Evolutionary conservation across 2,797 vertebrate genomes (phyloP).

Genomic region (Argya squamiceps): DNA sequence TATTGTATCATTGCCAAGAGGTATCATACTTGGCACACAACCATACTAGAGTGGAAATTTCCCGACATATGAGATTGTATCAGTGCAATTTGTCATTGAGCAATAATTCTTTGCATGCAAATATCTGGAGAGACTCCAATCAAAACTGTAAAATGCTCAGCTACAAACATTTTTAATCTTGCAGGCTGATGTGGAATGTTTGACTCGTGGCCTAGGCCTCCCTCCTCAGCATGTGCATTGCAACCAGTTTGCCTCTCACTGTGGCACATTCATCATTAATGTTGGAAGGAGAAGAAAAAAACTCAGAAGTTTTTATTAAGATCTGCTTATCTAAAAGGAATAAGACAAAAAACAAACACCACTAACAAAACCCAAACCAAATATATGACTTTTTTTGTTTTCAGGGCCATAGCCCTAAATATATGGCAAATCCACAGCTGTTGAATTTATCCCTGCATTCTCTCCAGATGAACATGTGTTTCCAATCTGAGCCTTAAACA

Average conservation of each 20-base stretch:
- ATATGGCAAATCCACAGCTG: background rate
- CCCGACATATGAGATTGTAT: background rate
- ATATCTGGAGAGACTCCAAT: slow-evolving; percentile 24
- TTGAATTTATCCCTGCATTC: background rate
- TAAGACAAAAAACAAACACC: background rate
- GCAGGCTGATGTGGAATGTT: slow-evolving; percentile 15
- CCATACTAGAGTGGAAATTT: slow-evolving; percentile 13
- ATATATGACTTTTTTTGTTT: background rate
- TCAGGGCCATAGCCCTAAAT: background rate
- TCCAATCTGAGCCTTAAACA: background rate
- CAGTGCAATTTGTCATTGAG: slow-evolving; percentile 47
- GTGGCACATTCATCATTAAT: background rate
- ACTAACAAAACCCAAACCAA: background rate
- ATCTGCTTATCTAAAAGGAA: background rate
- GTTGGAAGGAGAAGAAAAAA: background rate
- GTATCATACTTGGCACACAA: background rate
- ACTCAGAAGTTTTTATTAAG: background rate
- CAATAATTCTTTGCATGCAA: slow-evolving; percentile 52
- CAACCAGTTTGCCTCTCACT: background rate
- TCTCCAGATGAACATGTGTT: background rate
- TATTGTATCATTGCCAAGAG: background rate
- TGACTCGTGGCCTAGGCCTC: slow-evolving; percentile 3
- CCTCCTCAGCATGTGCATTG: background rate
- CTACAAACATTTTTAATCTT: background rate
- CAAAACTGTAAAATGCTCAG: slow-evolving; percentile 14